Percentiles rank a stretch among this genome's conserved stretches.
Conservation (phyloP, 1,140 invertebrate genomes). For the Paralvinella palmiformis region DNA sequence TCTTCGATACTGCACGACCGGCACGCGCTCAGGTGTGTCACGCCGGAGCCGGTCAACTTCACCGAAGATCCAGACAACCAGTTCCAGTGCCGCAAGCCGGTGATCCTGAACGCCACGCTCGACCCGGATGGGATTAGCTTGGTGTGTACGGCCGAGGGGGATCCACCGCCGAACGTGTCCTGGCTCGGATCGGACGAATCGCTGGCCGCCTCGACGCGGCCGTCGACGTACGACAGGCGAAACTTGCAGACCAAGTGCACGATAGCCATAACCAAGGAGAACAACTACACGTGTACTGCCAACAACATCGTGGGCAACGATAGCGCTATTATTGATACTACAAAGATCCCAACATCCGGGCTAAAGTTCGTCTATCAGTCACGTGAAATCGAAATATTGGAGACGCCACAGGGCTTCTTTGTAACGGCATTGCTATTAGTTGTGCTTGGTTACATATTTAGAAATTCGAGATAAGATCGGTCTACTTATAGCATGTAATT, state of each 20-base stretch:
- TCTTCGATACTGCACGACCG: background rate
- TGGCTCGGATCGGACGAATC: slow-evolving; percentile 5
- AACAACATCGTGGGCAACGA: slow-evolving; percentile 5
- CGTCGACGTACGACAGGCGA: background rate
- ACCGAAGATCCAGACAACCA: background rate
- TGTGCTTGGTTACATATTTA: slow-evolving; percentile 12
- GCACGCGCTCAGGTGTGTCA: background rate
- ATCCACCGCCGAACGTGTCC: slow-evolving; percentile 6
- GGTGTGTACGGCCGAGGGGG: slow-evolving; percentile 12
- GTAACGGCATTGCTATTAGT: background rate
- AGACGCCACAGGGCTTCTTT: slow-evolving; percentile 16
- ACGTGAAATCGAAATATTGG: slow-evolving; percentile 11
- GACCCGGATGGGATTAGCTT: slow-evolving; percentile 6
- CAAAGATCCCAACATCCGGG: background rate
- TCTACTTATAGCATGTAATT: no score
- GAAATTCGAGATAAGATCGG: no score
- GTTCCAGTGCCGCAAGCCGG: slow-evolving; percentile 8
- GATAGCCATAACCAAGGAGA: background rate
- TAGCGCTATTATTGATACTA: slow-evolving; percentile 8
- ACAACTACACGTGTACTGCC: slow-evolving; percentile 16
- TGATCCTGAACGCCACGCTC: slow-evolving; percentile 16
- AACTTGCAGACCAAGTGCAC: background rate
- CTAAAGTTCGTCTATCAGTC: background rate
- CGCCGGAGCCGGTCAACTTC: background rate
- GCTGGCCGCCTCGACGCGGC: background rate